phyloP scores from a whole-genome alignment of 2,888 invertebrate genomes.

The Oeneis ivallda region DNA sequence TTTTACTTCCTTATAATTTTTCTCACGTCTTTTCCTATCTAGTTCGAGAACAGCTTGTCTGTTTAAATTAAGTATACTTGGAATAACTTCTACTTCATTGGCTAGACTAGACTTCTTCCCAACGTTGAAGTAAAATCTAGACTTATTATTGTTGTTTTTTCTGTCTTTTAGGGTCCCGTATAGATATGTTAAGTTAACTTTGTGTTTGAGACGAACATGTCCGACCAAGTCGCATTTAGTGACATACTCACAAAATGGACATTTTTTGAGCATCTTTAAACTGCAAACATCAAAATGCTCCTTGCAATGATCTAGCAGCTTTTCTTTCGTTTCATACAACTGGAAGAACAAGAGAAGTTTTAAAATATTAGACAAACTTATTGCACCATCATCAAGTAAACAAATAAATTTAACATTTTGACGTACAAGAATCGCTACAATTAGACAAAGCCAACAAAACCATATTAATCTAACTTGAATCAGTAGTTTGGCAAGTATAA shows the following conservation, averaged over 20 bases:
- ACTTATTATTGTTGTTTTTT: constrained; percentile 42
- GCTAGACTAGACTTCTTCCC: constrained; percentile 38
- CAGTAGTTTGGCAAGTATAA: too few species aligned
- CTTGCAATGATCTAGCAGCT: constrained; percentile 58
- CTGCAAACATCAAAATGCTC: constrained; percentile 64
- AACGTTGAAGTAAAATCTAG: constrained; percentile 55
- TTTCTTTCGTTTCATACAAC: constrained; percentile 61
- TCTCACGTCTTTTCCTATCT: constrained; percentile 52
- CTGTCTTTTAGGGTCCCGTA: constrained; percentile 49
- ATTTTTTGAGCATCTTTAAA: constrained; percentile 57
- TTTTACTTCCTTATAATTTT: constrained; percentile 47
- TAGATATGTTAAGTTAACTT: constrained; percentile 47
- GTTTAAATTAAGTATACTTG: constrained; percentile 62
- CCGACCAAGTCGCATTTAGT: constrained; percentile 46
- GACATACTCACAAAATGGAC: constrained; percentile 61
- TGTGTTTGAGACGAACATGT: constrained; percentile 54
- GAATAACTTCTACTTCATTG: constrained; percentile 60
- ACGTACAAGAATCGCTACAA: too few species aligned
- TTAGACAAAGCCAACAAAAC: too few species aligned
- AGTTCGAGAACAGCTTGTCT: constrained; percentile 54
- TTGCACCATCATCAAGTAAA: too few species aligned
- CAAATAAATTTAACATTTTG: too few species aligned
- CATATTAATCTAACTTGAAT: too few species aligned
- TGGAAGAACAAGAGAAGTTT: constrained; percentile 45
- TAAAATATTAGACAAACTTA: not conserved